Conservation (phyloP, 2,113 vertebrate genomes). For the Paracanthobrama guichenoti region DNA sequence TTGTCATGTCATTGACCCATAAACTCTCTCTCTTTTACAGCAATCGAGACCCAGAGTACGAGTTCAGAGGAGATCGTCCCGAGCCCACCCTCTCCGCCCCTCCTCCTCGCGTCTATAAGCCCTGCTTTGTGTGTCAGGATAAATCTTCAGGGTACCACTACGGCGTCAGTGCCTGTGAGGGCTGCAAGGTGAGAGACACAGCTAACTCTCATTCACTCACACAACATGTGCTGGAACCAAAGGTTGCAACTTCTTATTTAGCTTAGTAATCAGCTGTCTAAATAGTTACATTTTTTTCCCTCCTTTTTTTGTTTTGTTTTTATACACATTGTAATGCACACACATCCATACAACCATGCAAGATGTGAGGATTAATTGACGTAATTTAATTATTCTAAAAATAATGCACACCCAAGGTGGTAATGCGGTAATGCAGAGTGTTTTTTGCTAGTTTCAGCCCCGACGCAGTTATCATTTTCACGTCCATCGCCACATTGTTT, state of each 20-base stretch:
- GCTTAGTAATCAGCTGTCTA: not conserved
- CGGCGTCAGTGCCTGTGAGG: constrained; percentile 96
- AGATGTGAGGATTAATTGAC: too few species aligned
- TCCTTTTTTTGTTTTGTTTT: too few species aligned
- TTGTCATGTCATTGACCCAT: not conserved
- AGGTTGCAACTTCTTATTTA: not conserved
- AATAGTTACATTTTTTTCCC: too few species aligned
- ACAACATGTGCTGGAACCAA: not conserved
- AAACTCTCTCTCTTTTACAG: constrained; percentile 66
- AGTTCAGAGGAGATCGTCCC: constrained; percentile 97
- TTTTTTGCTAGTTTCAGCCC: too few species aligned
- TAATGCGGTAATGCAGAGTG: too few species aligned
- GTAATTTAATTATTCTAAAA: too few species aligned
- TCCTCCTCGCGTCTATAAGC: constrained; percentile 95
- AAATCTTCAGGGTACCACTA: constrained; percentile 99
- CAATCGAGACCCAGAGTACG: constrained; percentile 97
- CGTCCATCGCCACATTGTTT: too few species aligned
- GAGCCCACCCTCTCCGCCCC: constrained; percentile 94
- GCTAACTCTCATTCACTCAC: not conserved
- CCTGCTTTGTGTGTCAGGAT: constrained; percentile 98
- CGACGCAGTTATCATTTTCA: too few species aligned
- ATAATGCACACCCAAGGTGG: too few species aligned
- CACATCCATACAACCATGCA: too few species aligned
- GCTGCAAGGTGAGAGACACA: constrained; percentile 89
- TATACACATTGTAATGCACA: too few species aligned